phyloP scores from a whole-genome alignment of 2,113 vertebrate species.

The Ageneiosus marmoratus region DNA sequence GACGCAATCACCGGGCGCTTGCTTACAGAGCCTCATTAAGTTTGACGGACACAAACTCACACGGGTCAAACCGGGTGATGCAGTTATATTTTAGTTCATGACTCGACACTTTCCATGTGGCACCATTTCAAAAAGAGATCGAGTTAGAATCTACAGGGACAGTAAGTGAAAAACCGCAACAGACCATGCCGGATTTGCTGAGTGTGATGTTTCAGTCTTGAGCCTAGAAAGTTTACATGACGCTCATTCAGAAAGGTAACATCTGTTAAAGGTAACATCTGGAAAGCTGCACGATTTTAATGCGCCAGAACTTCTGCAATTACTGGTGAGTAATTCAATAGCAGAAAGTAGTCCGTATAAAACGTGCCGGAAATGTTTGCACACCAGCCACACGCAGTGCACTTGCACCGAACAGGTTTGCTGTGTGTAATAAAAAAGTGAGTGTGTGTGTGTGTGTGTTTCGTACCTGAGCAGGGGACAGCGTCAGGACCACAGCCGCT shows the following conservation, averaged over 20 bases:
- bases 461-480: slow-evolving; percentile 77
- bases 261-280: no score
- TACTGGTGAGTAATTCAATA: neutral
- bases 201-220: slow-evolving; percentile 27
- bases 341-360: neutral
- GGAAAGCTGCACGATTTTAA: slow-evolving; percentile 21
- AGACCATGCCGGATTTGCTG: slow-evolving; percentile 28
- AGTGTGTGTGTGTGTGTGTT: neutral
- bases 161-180: slow-evolving; percentile 26
- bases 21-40: neutral
- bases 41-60: neutral
- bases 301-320: neutral
- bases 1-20: slow-evolving; percentile 14
- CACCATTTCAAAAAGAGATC: slow-evolving; percentile 51
- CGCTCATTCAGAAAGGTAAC: slow-evolving; percentile 29
- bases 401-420: neutral
- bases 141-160: slow-evolving; percentile 42
- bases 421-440: neutral
- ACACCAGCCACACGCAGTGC: neutral
- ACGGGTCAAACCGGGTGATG: slow-evolving; percentile 48
- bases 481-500: slow-evolving; percentile 67
- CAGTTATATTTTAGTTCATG: slow-evolving; percentile 69
- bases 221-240: neutral
- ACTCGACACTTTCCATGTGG: slow-evolving; percentile 57
- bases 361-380: neutral